Base-by-base conservation (phyloP, 2,113 vertebrate species). In the Saguinus midas region DNA sequence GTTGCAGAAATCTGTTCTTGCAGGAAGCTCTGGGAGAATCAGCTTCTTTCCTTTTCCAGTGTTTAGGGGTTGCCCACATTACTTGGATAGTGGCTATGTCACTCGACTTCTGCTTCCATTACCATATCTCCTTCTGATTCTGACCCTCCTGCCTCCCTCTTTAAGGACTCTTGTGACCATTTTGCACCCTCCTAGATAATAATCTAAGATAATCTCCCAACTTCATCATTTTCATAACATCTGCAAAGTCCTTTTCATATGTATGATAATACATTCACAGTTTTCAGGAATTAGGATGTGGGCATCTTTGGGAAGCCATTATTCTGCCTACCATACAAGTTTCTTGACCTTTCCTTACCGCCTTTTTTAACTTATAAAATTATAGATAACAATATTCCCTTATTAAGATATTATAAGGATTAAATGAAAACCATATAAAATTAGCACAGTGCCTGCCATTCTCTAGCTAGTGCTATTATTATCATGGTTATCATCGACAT, bases 391-490 rank as follows among this genome's bases (percentile, higher is more conserved):
- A 84, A 48, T 70, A 80, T 8, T 87, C 61, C 57, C 45, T 75
- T 25, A 5, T 91, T 55, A 86, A 92, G 25, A 70, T 72, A 70
- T 80, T 66, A 70, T 8, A 27, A 81, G 13, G 40, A 95, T 55
- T 94, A 55, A 68, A 57, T 91, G 12, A 95, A 57, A 97, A 96
- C 27, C 3, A 50, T 29, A 50, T 14, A 91, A 80, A 57, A 57
- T 61, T 48, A 84, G 40, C 50, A 37, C 11, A 21, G 17, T 58
- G 8, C 66, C 86, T 93, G 78, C 68, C 58, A 78, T 81, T 57
- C 66, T 90, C 1, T 82, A 64, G n/a, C 68, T 45, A 17, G 68
- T 52, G 3, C 84, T 73, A 17, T 66, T 27, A 43, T 57, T 18
- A 1, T 32, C 18, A 2, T 37, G 50, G 61, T 50, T 48, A 64